Base-by-base conservation (phyloP, 2,797 vertebrate genomes). In the Myripristis jacobus region DNA sequence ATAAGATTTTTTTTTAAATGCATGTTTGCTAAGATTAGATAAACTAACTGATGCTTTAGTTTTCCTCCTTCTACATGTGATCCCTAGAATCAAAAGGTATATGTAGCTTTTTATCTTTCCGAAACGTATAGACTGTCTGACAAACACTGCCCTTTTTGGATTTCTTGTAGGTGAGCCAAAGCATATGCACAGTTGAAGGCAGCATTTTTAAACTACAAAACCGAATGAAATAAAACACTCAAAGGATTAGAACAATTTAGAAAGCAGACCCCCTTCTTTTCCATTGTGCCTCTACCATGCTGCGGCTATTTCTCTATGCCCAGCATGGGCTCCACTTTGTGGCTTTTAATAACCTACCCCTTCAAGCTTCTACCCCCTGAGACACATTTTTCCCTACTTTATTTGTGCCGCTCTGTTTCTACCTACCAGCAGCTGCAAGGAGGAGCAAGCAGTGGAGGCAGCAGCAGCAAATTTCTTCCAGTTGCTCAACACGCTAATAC, bases 321-420 rank as follows among this genome's bases (percentile, higher is more conserved):
- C 95, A 95, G 95, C 95, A 93, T 95, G 96, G 93, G 93, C 93
- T 96, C 95, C 92, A 95, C 95, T 96, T 96, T 96, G 96, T 96
- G 95, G 94, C 93, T 95, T 96, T 98, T 96, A 98, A 98, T 97
- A 98, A 96, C 96, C 95, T 95, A 95, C 93, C 94, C 96, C 95
- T 96, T 94, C 93, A 95, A 94, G 95, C 94, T 93, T 94, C 94
- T 92, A 92, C 95, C 95, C 94, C 91, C 95, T 93, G 95, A 95
- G 94, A 94, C 94, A 95, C 95, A 94, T 94, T 93, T 92, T 88
- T 88, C 84, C 83, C 81, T 89, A 89, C 92, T 94, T 96, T 95
- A 95, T 96, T 95, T 95, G 93, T 94, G 94, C 95, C 88, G 85
- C 92, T 92, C 92, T 91, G 91, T 92, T 92, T 93, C 90, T 96